phyloP scores from a whole-genome alignment of 2,797 vertebrate genomes.

The Lagorchestes hirsutus region DNA sequence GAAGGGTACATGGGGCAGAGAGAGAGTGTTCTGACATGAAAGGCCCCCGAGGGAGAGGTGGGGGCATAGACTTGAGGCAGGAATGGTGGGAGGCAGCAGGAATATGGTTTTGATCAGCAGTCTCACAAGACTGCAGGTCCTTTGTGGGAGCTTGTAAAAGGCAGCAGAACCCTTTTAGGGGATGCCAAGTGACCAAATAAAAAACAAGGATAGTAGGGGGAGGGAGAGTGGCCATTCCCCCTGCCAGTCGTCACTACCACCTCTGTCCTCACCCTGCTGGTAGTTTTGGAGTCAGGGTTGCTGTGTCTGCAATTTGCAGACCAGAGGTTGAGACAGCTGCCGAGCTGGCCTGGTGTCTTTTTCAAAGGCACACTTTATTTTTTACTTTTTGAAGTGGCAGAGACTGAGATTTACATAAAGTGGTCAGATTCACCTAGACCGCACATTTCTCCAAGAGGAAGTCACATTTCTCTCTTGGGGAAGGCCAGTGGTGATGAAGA shows the following conservation, averaged over 20 bases:
- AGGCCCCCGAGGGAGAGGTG: fast-evolving
- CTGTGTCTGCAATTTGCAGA: not conserved
- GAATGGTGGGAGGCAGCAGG: not conserved
- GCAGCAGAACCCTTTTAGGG: not conserved
- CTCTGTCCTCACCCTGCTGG: not conserved
- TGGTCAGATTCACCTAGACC: not conserved
- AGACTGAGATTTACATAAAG: not conserved
- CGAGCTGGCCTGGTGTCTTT: not conserved
- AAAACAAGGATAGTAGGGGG: not conserved
- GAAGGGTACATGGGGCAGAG: too few relatives aligned
- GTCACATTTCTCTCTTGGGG: not conserved
- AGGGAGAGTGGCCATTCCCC: not conserved
- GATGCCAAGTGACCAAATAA: not conserved
- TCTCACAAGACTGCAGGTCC: not conserved
- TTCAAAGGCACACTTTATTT: not conserved
- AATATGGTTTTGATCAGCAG: not conserved
- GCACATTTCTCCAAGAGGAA: not conserved
- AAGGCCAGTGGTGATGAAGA: not conserved
- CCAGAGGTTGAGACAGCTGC: not conserved
- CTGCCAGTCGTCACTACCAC: not conserved
- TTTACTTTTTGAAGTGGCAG: not conserved
- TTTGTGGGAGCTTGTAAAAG: not conserved
- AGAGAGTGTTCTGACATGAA: not conserved
- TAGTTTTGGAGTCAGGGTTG: not conserved
- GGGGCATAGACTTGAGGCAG: not conserved